Percentiles rank a stretch among this genome's conserved stretches.
phyloP scores from a whole-genome alignment of 2,113 vertebrate genomes.

The Carettochelys insculpta region DNA sequence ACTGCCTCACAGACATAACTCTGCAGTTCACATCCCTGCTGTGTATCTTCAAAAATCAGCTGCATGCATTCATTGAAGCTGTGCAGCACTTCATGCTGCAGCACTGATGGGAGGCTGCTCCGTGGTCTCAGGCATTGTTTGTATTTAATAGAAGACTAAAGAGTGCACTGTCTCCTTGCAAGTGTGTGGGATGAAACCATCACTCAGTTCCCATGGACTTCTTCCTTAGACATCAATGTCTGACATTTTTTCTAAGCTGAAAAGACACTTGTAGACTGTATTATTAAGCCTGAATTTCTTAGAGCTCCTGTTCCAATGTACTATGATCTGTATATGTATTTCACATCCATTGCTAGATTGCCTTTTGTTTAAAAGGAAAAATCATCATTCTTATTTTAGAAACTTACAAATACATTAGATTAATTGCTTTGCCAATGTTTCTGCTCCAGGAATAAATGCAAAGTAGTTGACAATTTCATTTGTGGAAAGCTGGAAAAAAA shows the following conservation, averaged over 20 bases:
- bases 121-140: rapidly evolving
- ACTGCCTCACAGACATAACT: background rate
- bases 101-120: no score
- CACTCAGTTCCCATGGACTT: background rate
- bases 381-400: constrained; percentile 28
- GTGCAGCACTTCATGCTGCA: background rate
- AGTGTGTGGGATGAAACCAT: background rate
- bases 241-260: background rate
- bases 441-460: constrained; percentile 41
- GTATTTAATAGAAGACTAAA: background rate
- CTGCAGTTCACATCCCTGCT: rapidly evolving
- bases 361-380: constrained; percentile 51
- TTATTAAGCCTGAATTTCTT: background rate
- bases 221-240: background rate
- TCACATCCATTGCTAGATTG: constrained; percentile 1
- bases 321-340: background rate
- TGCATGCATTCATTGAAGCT: background rate
- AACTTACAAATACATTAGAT: constrained; percentile 27
- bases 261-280: rapidly evolving
- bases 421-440: constrained; percentile 55
- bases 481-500: constrained; percentile 10
- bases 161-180: rapidly evolving
- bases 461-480: constrained; percentile 22
- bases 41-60: background rate
- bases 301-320: background rate